Evolutionary conservation across 2,113 vertebrate genomes (phyloP).

Genomic region (Rhadina sibilatrix): DNA sequence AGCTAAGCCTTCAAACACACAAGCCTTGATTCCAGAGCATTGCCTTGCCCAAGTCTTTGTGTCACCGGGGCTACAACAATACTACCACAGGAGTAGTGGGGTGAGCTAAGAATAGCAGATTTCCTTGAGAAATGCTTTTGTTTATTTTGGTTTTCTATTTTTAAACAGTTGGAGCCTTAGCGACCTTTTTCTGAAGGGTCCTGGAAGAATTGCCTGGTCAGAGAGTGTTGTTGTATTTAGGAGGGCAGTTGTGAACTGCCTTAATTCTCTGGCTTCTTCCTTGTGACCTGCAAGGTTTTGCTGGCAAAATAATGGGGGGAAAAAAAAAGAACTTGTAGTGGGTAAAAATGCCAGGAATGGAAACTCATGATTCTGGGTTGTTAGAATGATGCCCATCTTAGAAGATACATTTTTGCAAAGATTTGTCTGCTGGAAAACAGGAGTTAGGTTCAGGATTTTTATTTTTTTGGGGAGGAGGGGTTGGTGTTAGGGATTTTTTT

Average conservation of each 20-base stretch:
- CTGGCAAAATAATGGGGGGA: background rate
- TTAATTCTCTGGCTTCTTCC: background rate
- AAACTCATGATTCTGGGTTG: background rate
- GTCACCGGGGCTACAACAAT: background rate
- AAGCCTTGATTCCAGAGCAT: background rate
- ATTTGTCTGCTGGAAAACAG: background rate
- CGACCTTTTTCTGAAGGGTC: slow-evolving; percentile 7
- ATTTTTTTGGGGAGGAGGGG: no score
- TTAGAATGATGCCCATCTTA: background rate
- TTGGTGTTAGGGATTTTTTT: background rate
- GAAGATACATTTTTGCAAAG: background rate
- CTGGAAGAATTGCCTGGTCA: background rate
- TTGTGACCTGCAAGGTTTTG: background rate
- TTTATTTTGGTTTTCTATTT: slow-evolving; percentile 51
- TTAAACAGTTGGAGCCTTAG: background rate
- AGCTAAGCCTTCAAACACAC: background rate
- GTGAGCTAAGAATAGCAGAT: slow-evolving; percentile 44
- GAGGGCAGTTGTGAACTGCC: background rate
- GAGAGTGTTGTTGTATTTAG: background rate
- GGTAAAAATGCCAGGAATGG: background rate
- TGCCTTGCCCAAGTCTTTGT: background rate
- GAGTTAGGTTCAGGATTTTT: background rate
- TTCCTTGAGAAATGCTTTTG: slow-evolving; percentile 52
- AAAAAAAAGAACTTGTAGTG: background rate
- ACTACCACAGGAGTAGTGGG: background rate